Percentiles rank a stretch among this genome's conserved stretches.
Evolutionary conservation across 2,797 vertebrate species (phyloP).

Genomic region (Mus spretus): DNA sequence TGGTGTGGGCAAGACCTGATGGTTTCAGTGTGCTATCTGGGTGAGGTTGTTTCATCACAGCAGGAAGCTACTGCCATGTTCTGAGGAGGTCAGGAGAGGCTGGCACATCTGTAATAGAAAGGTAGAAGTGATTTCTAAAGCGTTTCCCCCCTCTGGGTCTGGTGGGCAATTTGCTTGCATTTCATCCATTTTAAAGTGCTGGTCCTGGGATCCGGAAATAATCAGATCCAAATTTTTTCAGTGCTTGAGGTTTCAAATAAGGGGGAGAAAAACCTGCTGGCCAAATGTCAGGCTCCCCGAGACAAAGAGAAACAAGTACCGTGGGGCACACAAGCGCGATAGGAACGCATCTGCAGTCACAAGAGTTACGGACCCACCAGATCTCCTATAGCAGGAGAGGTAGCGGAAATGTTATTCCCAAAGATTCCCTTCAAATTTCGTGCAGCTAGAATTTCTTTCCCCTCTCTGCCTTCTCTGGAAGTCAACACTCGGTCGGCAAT

Average conservation of each 20-base stretch:
- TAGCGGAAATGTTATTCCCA: constrained; percentile 70
- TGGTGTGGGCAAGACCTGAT: background rate
- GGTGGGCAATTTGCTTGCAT: constrained; percentile 84
- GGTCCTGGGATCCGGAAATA: constrained; percentile 84
- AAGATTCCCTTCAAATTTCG: constrained; percentile 66
- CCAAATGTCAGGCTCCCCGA: constrained; percentile 82
- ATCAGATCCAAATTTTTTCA: constrained; percentile 85
- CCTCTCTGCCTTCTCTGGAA: constrained; percentile 39
- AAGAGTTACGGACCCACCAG: constrained; percentile 60
- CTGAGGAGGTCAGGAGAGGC: constrained; percentile 4
- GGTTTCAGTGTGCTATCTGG: constrained; percentile 42
- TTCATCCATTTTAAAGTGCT: constrained; percentile 85
- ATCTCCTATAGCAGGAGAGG: constrained; percentile 68
- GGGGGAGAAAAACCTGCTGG: constrained; percentile 81
- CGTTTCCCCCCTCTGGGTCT: constrained; percentile 71
- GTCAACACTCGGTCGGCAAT: background rate
- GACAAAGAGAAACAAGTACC: constrained; percentile 80
- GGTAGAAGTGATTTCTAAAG: constrained; percentile 81
- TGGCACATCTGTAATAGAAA: constrained; percentile 33
- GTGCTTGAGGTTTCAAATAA: constrained; percentile 83
- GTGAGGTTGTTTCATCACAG: constrained; percentile 4
- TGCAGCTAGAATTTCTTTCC: constrained; percentile 67
- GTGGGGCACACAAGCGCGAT: constrained; percentile 74
- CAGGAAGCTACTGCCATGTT: constrained; percentile 37
- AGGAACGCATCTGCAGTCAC: constrained; percentile 47